Percentiles rank a stretch among this genome's conserved stretches.
Evolutionary conservation across 1,140 invertebrate species (phyloP).

Genomic region (Lordiphosa collinella): DNA sequence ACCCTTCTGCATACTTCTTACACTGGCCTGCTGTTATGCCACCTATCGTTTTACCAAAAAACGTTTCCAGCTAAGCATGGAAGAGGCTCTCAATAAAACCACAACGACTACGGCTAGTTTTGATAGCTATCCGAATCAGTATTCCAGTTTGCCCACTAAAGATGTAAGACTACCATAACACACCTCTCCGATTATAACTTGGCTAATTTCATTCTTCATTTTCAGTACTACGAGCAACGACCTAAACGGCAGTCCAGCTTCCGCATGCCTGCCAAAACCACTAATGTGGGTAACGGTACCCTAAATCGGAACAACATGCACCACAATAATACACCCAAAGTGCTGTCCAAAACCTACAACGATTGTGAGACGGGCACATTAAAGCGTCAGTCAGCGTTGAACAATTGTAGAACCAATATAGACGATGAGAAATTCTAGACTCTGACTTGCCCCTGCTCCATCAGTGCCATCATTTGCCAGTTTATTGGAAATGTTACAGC

Average conservation of each 20-base stretch:
- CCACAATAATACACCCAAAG: constrained; percentile 84
- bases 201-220: constrained; percentile 1
- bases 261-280: constrained; percentile 80
- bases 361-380: constrained; percentile 90
- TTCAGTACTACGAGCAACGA: constrained; percentile 75
- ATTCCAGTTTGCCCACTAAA: constrained; percentile 89
- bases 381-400: constrained; percentile 86
- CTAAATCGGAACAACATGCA: constrained; percentile 83
- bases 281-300: constrained; percentile 81
- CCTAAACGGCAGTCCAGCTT: constrained; percentile 82
- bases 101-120: constrained; percentile 83
- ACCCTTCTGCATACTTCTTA: constrained; percentile 25
- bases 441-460: constrained; percentile 1
- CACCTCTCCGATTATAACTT: neutral
- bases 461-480: constrained; percentile 61
- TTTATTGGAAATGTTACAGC: constrained; percentile 43
- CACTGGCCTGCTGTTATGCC: constrained; percentile 59
- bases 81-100: constrained; percentile 64
- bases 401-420: constrained; percentile 78
- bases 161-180: constrained; percentile 81
- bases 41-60: constrained; percentile 50
- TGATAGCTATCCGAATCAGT: constrained; percentile 90
- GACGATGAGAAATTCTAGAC: constrained; percentile 77
- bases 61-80: constrained; percentile 30
- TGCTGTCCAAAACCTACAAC: constrained; percentile 81